phyloP scores from a whole-genome alignment of 2,888 invertebrate genomes.

The Acronicta alni region DNA sequence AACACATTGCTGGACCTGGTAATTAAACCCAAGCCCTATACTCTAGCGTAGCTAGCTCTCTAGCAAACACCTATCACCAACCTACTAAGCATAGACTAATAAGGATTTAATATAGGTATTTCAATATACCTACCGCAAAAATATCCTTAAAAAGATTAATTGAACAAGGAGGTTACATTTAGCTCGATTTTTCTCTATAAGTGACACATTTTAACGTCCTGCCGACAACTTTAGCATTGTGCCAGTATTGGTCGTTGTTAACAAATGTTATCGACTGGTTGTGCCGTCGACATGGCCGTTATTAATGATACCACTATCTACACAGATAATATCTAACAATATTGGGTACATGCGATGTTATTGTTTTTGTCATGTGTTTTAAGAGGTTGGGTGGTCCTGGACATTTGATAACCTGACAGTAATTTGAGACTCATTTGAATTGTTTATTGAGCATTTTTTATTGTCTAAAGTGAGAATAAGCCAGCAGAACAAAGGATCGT shows the following conservation, averaged over 20 bases:
- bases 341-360: conserved; percentile 60
- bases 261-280: conserved; percentile 73
- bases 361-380: conserved; percentile 54
- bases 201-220: conserved; percentile 57
- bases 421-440: conserved; percentile 3
- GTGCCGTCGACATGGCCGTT: conserved; percentile 68
- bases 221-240: conserved; percentile 52
- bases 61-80: no score
- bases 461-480: no score
- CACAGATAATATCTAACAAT: conserved; percentile 63
- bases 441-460: conserved; percentile 1
- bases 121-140: no score
- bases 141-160: no score
- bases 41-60: no score
- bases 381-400: conserved; percentile 55
- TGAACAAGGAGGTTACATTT: no score
- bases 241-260: conserved; percentile 66
- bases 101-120: no score
- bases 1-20: no score
- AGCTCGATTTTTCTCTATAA: conserved; percentile 22
- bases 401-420: conserved; percentile 10
- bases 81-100: no score
- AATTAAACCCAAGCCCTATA: no score
- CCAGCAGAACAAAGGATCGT: no score
- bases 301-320: conserved; percentile 69